Evolutionary conservation across 2,888 invertebrate species (phyloP).

Genomic region (Patella ulyssiponensis): DNA sequence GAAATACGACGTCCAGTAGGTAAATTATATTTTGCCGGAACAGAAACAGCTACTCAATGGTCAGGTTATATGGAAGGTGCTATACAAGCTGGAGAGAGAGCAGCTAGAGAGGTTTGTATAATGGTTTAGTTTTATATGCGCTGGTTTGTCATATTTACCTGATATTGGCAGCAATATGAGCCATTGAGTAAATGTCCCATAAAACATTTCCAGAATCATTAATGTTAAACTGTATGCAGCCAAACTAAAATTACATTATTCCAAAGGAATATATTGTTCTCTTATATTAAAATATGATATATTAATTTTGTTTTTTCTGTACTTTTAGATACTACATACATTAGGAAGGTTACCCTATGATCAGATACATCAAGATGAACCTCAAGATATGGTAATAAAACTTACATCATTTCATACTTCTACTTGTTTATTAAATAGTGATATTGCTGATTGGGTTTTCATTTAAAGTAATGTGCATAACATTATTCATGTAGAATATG

Average conservation of each 20-base stretch:
- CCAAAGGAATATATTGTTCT: no score
- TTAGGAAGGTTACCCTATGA: slow-evolving; percentile 53
- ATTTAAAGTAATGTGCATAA: no score
- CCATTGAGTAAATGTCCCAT: no score
- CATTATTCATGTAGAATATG: no score
- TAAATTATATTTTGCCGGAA: slow-evolving; percentile 63
- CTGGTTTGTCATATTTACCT: no score
- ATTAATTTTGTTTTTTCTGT: not conserved
- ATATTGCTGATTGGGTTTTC: no score
- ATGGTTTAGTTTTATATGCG: no score
- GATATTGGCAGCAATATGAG: not conserved
- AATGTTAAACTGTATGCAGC: no score
- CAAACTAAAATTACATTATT: not conserved
- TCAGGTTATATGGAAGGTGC: slow-evolving; percentile 69
- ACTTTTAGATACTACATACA: slow-evolving; percentile 43
- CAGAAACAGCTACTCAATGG: slow-evolving; percentile 66
- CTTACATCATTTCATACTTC: no score
- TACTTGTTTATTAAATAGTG: no score
- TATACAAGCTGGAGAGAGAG: slow-evolving; percentile 64
- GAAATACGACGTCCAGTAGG: slow-evolving; percentile 63
- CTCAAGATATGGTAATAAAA: slow-evolving; percentile 39
- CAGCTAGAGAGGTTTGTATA: slow-evolving; percentile 61
- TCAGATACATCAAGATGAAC: slow-evolving; percentile 61
- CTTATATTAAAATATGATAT: no score
- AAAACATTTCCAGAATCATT: no score